Percentiles rank a stretch among this genome's conserved stretches.
Evolutionary conservation across 2,797 vertebrate genomes (phyloP).

Genomic region (Aeoliscus strigatus): DNA sequence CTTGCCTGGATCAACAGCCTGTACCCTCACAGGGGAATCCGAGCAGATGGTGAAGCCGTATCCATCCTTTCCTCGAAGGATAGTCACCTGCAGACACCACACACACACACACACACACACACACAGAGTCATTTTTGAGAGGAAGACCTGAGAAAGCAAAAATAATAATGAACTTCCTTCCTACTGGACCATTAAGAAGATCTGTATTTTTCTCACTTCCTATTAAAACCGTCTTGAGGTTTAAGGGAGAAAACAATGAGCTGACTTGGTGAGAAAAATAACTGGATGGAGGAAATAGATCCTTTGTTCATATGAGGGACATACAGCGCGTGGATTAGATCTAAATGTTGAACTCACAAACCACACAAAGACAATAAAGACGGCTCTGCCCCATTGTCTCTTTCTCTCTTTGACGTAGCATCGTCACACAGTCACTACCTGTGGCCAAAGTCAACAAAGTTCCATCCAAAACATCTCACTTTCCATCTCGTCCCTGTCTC

Average conservation of each 20-base stretch:
- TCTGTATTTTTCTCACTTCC: conserved; percentile 49
- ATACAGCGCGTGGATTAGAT: no score
- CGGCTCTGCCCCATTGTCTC: conserved; percentile 36
- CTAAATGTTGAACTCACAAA: no score
- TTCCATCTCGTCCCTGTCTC: conserved; percentile 44
- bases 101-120: conserved; percentile 13
- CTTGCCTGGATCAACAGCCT: conserved; percentile 89
- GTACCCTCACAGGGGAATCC: conserved; percentile 90
- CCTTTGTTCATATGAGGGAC: conserved; percentile 7
- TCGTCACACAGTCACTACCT: conserved; percentile 46
- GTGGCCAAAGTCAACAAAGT: conserved; percentile 62
- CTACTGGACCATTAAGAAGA: conserved; percentile 34
- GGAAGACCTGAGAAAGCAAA: conserved; percentile 19
- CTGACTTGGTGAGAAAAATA: conserved; percentile 37
- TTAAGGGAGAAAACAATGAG: conserved; percentile 48
- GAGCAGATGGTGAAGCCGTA: conserved; percentile 98
- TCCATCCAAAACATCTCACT: conserved; percentile 61
- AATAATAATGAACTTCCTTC: conserved; percentile 50
- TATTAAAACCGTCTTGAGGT: conserved; percentile 50
- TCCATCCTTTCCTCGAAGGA: conserved; percentile 89
- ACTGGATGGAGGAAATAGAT: conserved; percentile 18
- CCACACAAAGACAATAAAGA: conserved; percentile 13
- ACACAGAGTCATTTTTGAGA: neutral
- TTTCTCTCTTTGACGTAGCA: conserved; percentile 33
- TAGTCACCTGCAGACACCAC: conserved; percentile 80